phyloP scores from a whole-genome alignment of 2,888 invertebrate species.

The Eristalinus aeneus region DNA sequence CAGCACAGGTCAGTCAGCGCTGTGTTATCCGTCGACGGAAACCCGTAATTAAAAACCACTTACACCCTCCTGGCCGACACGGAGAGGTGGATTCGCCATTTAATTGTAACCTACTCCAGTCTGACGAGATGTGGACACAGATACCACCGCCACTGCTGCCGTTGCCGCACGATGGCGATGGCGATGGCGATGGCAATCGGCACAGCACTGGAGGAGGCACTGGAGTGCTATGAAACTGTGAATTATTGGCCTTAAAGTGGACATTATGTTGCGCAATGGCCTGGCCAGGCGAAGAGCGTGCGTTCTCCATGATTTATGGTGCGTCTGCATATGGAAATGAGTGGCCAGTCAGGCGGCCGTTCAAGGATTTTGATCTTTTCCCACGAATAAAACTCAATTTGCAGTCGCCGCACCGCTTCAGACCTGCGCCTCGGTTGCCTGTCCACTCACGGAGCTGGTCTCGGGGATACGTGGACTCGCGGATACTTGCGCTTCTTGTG shows the following conservation, averaged over 20 bases:
- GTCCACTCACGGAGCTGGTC: neutral
- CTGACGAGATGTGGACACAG: neutral
- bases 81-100: conserved; percentile 55
- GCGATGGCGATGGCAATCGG: too few species aligned
- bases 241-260: conserved; percentile 67
- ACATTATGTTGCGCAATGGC: conserved; percentile 61
- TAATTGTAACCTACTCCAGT: conserved; percentile 63
- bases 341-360: neutral
- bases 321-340: conserved; percentile 52
- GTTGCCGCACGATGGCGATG: neutral
- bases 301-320: conserved; percentile 59
- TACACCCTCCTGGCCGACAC: conserved; percentile 4
- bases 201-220: conserved; percentile 5
- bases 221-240: conserved; percentile 52
- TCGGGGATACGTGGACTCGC: neutral
- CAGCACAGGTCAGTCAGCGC: neutral
- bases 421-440: neutral
- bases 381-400: conserved; percentile 10
- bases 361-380: conserved; percentile 1
- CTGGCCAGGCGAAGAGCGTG: conserved; percentile 30
- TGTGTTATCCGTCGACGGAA: conserved; percentile 33
- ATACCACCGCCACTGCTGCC: neutral
- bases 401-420: neutral
- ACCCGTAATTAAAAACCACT: conserved; percentile 69
- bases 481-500: neutral